Evolutionary conservation across 2,888 invertebrate genomes (phyloP), one percentile per base, ranked within the genome.

Genomic region (Campaea margaritaria): DNA sequence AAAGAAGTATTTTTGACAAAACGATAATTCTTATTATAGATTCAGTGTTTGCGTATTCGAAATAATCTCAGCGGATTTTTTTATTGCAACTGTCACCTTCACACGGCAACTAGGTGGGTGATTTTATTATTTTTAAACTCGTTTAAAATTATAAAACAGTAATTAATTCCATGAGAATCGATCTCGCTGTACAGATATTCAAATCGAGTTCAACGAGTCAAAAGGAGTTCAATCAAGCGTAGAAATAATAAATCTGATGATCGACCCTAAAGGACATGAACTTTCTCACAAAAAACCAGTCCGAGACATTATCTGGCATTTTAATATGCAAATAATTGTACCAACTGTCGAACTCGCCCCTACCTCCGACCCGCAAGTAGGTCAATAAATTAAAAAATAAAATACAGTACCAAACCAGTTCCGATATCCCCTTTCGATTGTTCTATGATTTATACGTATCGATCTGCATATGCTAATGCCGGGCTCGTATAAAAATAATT

Each of bases 381-480:
- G 86, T 86, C 85, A 84, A 89, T 91, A 91, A 91, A 91, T 89
- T 87, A 84, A 85, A 84, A 81, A 80, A 72, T 76, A 75, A 72
- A 79, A 77, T 75, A 76, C 36, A 36, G 5, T 14, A 41, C n/a
- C 71, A 82, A 86, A 89, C 89, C 86, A 83, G 86, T 87, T 79
- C 69, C 67, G 74, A 71, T 73, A 67, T 70, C 69, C 78, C 84
- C 85, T 81, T 79, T 75, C 82, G 81, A 89, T 91, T 91, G 91
- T 91, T 91, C 91, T 91, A 87, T 91, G 90, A 92, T 91, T 90
- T 91, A 91, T 89, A 83, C 81, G 82, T 76, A 86, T 86, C 81
- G 84, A 86, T 86, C 81, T 85, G 85, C 85, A 85, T 90, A 92
- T 89, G 89, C 76, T 81, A 87, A 89, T 89, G 67, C 57, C 69